A percentile compares a stretch with the other conserved stretches of the same genome.
Conservation (phyloP, 2,113 vertebrate genomes). For the Ascaphus truei region DNA sequence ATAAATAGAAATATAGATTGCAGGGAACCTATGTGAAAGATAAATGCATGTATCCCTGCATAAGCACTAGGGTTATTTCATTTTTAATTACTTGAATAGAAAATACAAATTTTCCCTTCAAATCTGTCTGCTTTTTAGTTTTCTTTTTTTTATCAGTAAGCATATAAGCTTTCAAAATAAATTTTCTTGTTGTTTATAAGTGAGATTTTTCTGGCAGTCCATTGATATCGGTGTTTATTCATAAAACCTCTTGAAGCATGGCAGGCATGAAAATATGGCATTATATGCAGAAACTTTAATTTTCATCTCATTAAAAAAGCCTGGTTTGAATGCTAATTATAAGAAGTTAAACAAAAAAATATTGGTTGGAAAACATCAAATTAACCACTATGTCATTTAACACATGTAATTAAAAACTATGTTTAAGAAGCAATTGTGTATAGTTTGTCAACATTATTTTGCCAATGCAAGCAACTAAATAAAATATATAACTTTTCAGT, state of each 20-base stretch:
- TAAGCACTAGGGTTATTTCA: too few species aligned
- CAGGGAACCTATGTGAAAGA: too few species aligned
- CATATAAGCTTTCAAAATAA: too few species aligned
- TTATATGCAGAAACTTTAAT: slow-evolving; percentile 75
- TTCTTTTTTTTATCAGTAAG: too few species aligned
- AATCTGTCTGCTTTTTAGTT: too few species aligned
- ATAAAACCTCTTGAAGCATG: slow-evolving; percentile 62
- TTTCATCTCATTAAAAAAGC: slow-evolving; percentile 75
- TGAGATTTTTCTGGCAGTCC: slow-evolving; percentile 61
- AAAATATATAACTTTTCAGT: background rate
- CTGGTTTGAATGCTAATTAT: slow-evolving; percentile 62
- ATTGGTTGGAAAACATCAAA: slow-evolving; percentile 6
- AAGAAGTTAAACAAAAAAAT: slow-evolving; percentile 44
- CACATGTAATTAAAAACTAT: background rate
- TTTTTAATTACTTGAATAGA: too few species aligned
- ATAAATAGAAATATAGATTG: too few species aligned
- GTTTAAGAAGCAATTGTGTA: background rate
- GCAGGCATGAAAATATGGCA: slow-evolving; percentile 64
- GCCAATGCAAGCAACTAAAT: background rate
- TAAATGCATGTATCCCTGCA: too few species aligned
- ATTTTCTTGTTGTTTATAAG: slow-evolving; percentile 49
- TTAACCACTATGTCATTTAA: background rate
- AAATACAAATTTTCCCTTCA: background rate
- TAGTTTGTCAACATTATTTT: background rate
- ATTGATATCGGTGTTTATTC: slow-evolving; percentile 75